Evolutionary conservation across 2,797 vertebrate species (phyloP), one percentile per base, ranked within the genome.

Genomic region (Nannoperca obscura): DNA sequence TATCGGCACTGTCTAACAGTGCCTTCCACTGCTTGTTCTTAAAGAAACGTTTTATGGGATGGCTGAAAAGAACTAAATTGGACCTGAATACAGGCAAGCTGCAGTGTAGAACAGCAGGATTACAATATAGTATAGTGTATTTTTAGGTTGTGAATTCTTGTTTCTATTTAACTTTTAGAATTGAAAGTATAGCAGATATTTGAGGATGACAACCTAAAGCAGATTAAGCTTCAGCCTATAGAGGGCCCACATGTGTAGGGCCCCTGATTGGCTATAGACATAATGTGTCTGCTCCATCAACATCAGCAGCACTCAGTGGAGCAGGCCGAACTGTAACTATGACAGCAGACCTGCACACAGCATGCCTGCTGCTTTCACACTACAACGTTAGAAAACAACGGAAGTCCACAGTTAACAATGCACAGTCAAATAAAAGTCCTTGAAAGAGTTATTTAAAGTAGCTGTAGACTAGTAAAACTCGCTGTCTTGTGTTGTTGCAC

Each of bases 1-100:
- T 72, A n/a, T 47, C 42, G n/a, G 50, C 20, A 61, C 58, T 24
- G 14, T 36, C 67, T 64, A 57, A 76, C 80, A 58, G 44, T 32
- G 5, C 24, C 34, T 78, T 69, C 54, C 32, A 49, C 69, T 44
- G 59, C 71, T 67, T 42, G 19, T 61, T 68, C 42, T 64, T 72
- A 65, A 65, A 57, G 54, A 53, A 32, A 13, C 40, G 10, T 53
- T 69, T 34, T 74, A 60, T 65, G 32, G 65, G 40, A 72, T 30
- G 60, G 53, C 46, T 67, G 17, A 65, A 50, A 32, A 55, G 65
- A 32, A 15, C 57, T 46, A 19, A 30, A 30, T 15, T 3, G 1
- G 42, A 53, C 59, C 67, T n/a, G 44, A 42, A 6, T 24, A 52
- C 44, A 58, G 65, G 71, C 57, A 46, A 49, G 27, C 46, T 17